Evolutionary conservation across 2,888 invertebrate species (phyloP), one percentile per base, ranked within the genome.

Genomic region (Parnassius glacialis): DNA sequence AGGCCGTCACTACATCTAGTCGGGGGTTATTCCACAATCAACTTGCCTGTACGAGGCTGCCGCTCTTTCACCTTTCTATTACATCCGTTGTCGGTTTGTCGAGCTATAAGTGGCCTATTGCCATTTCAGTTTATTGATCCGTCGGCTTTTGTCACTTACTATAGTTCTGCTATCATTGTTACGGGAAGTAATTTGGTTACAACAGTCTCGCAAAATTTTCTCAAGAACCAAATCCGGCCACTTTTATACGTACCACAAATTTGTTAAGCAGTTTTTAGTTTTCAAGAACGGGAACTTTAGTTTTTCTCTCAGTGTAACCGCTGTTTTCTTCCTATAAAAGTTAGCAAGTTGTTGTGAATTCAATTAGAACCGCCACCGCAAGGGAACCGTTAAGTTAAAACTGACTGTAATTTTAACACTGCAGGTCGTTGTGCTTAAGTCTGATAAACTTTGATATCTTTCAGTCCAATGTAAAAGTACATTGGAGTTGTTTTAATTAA

Each of bases 321-420:
- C 69, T 59, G 63, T 64, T 67, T 62, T 55, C 61, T 51, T 50
- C 20, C 53, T 62, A 64, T 68, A 67, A 72, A 70, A 70, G 69
- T 70, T 72, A 25, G 47, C 56, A 62, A 68, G 65, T 67, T 67
- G 62, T 65, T 62, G 42, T 43, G 59, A 68, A 70, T 70, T 67
- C 64, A 69, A 70, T 70, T 67, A 72, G 64, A 41, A 42, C 53
- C 42, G 58, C 50, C 43, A 51, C 60, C 45, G 44, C 50, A 44
- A 43, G 42, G 50, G 53, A 61, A 58, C 45, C 25, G 47, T 61
- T 54, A 61, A 61, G 52, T 59, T 61, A 56, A 58, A 55, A 62
- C 55, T 59, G 41, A 62, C 48, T 45, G 51, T 54, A 50, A 41
- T 51, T 54, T 55, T 11, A 41, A 48, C 58, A 20, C 42, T 59